phyloP scores from a whole-genome alignment of 2,888 invertebrate genomes.

The Drosophila diplacantha region DNA sequence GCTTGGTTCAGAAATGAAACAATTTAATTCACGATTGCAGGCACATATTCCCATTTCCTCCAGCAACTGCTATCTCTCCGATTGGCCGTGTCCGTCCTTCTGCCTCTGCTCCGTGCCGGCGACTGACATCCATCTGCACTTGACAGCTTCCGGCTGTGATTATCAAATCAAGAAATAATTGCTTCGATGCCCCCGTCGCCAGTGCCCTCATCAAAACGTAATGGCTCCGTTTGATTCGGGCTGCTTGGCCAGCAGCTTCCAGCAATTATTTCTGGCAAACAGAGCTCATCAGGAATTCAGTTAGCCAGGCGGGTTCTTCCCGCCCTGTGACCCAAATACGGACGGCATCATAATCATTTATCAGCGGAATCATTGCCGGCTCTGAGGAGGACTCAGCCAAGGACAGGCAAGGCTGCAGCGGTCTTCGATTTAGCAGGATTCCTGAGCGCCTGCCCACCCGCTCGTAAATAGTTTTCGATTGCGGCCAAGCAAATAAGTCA shows the following conservation, averaged over 20 bases:
- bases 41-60: background rate
- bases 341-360: slow-evolving; percentile 19
- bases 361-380: slow-evolving; percentile 4
- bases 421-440: slow-evolving; percentile 13
- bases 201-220: slow-evolving; percentile 25
- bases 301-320: slow-evolving; percentile 19
- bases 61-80: slow-evolving; percentile 12
- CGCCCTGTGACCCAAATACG: slow-evolving; percentile 23
- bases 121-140: slow-evolving; percentile 22
- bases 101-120: slow-evolving; percentile 7
- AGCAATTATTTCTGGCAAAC: slow-evolving; percentile 36
- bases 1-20: background rate
- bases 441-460: background rate
- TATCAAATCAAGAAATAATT: slow-evolving; percentile 40
- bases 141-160: slow-evolving; percentile 40
- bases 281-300: slow-evolving; percentile 46
- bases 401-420: slow-evolving; percentile 4
- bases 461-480: slow-evolving; percentile 59
- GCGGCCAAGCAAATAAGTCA: slow-evolving; percentile 54
- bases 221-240: slow-evolving; percentile 17
- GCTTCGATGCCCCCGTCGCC: slow-evolving; percentile 24
- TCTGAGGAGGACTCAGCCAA: slow-evolving; percentile 18
- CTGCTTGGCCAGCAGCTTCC: slow-evolving; percentile 25
- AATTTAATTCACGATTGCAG: slow-evolving; percentile 5
- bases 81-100: slow-evolving; percentile 2